Evolutionary conservation across 2,888 invertebrate species (phyloP).

Genomic region (Parnassius smintheus): DNA sequence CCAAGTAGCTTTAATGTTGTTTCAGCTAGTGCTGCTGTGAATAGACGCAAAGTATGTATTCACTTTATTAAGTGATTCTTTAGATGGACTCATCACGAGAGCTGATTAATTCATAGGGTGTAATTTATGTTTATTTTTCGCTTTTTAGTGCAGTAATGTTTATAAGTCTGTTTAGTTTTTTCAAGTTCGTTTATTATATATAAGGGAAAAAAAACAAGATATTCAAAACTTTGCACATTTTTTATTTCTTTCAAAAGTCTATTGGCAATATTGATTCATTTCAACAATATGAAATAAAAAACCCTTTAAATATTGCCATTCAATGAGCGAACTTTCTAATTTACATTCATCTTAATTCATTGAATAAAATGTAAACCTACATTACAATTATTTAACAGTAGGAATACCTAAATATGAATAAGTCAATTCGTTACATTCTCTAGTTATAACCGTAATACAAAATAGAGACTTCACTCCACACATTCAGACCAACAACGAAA

Average conservation of each 20-base stretch:
- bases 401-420: constrained; percentile 38
- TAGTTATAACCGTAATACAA: constrained; percentile 40
- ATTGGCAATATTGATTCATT: constrained; percentile 23
- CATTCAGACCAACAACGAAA: constrained; percentile 10
- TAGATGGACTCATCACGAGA: no score
- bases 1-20: no score
- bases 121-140: no score
- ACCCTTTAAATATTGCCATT: constrained; percentile 46
- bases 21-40: no score
- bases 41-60: no score
- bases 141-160: no score
- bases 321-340: constrained; percentile 40
- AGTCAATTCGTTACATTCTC: constrained; percentile 49
- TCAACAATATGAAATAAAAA: constrained; percentile 64
- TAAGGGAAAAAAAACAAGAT: no score
- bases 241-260: constrained; percentile 14
- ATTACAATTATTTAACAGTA: constrained; percentile 51
- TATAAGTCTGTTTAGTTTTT: no score
- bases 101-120: no score
- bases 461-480: constrained; percentile 53
- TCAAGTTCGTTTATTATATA: no score
- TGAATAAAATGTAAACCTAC: constrained; percentile 41
- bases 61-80: no score
- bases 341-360: constrained; percentile 36
- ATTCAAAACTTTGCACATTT: constrained; percentile 18